These are phyloP conservation scores for Lasioglossum oenotherae DNA, from an alignment of 2,888 invertebrate genomes.

Conservation along the genomic window DNA sequence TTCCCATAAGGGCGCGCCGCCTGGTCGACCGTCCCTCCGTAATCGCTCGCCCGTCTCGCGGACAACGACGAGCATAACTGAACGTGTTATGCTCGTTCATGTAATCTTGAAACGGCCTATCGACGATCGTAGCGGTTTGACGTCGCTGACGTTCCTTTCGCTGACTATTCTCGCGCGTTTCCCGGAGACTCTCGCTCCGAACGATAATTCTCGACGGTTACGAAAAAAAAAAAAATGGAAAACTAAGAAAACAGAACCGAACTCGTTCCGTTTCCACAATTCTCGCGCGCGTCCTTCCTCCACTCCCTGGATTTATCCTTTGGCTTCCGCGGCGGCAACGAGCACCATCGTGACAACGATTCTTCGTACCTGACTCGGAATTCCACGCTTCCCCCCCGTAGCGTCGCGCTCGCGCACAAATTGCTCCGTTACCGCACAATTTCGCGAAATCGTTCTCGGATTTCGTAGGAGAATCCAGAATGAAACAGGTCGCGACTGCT, in stretches of 20 bases:
- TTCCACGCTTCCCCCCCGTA: neutral
- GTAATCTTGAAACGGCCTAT: conserved; percentile 70
- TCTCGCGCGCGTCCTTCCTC: conserved; percentile 13
- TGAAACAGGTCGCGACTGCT: neutral
- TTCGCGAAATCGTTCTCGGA: neutral
- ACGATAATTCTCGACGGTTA: neutral
- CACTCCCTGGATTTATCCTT: conserved; percentile 34
- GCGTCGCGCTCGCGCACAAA: neutral
- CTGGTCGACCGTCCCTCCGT: neutral
- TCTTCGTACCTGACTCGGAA: conserved; percentile 65
- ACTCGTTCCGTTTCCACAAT: conserved; percentile 9
- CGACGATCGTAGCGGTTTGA: conserved; percentile 63
- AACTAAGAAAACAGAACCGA: neutral
- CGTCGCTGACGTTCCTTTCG: conserved; percentile 51
- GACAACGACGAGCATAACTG: neutral
- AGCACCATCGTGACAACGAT: conserved; percentile 64
- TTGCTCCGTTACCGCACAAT: neutral
- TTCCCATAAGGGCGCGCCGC: neutral
- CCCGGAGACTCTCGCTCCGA: conserved; percentile 4
- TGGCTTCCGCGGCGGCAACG: conserved; percentile 38
- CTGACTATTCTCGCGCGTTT: conserved; percentile 16
- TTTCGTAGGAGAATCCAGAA: neutral
- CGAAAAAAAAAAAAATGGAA: neutral
- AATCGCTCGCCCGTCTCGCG: neutral
- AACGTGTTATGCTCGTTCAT: conserved; percentile 1